Base-by-base conservation (phyloP, 2,797 vertebrate species). In the Hybognathus amarus region DNA sequence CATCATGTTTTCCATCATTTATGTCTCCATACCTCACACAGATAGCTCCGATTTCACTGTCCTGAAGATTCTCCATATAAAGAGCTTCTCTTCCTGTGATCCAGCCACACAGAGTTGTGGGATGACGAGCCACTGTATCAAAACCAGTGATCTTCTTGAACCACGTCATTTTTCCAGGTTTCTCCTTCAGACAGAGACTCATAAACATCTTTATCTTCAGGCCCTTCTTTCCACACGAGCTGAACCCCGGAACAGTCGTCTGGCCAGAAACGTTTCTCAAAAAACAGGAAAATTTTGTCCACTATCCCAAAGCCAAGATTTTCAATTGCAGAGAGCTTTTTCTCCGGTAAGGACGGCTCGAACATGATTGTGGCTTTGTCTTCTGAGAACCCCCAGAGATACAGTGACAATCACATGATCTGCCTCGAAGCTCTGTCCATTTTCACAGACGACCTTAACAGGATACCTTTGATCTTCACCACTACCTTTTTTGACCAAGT, bases 121-220 rank as follows among this genome's bases (percentile, higher is more conserved):
- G 90, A 70, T 93, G 91, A 69, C 87, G 89, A 7, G 90, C 89
- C 42, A 92, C 91, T 22, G 87, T 78, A 61, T 93, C 91, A 84
- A 93, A 93, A 15, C 92, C 92, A 0, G 88, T 89, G 71, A 93
- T 92, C 86, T 92, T 93, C 77, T 92, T 92, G 79, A 87, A 92
- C 92, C 92, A 93, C 0, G 77, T 87, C 30, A n/a, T 87, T 67
- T 24, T 86, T 89, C 91, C 89, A 90, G 69, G 50, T 66, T 5
- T 88, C 82, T n/a, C 77, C 89, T 74, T 88, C 81, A 8, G 59
- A 64, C 11, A 52, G 40, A 56, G 83, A 67, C 4, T 59, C 17
- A 67, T 91, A 91, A 20, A 88, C 83, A 4, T 71, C 64, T 36
- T 79, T 82, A 70, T 91, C 87, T 71, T 93, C 91, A 6, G 90